Evolutionary conservation across 2,113 vertebrate genomes (phyloP).

Genomic region (Orientallactaga bullata): DNA sequence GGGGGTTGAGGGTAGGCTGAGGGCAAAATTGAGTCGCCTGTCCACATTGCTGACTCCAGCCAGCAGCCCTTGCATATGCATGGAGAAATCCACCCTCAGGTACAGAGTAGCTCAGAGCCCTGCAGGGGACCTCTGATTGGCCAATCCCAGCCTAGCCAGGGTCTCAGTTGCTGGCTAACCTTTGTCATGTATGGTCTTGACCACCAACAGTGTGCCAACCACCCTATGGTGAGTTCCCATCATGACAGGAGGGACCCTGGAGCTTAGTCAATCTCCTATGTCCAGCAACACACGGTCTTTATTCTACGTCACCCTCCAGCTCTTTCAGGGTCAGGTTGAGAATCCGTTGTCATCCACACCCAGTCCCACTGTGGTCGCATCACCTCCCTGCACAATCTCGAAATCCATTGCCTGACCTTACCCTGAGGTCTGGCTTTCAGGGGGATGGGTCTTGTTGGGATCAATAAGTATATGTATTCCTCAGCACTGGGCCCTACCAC

Average conservation of each 20-base stretch:
- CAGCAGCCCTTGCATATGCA: no score
- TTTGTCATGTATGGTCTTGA: background rate
- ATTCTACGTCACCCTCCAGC: background rate
- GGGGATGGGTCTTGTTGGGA: background rate
- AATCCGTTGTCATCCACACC: background rate
- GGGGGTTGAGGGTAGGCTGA: background rate
- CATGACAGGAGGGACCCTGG: accelerated
- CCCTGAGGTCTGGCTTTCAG: background rate
- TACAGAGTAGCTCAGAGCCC: accelerated
- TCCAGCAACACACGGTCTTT: background rate
- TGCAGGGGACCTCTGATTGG: background rate
- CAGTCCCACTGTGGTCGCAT: background rate
- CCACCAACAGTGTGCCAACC: background rate
- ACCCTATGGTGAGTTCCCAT: background rate
- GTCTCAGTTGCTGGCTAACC: background rate
- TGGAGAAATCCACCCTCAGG: background rate
- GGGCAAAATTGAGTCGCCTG: background rate
- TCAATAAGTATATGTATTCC: background rate
- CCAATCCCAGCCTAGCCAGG: background rate
- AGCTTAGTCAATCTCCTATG: background rate
- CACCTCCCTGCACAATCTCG: background rate
- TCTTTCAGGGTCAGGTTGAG: background rate
- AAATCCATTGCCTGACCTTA: background rate
- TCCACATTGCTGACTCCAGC: background rate
- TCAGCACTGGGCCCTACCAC: background rate